Percentiles rank a stretch among this genome's conserved stretches.
These are phyloP conservation scores for Agelas oroides DNA, from an alignment of 37 sponge, comb jelly and placozoan species.

Conservation along the genomic window DNA sequence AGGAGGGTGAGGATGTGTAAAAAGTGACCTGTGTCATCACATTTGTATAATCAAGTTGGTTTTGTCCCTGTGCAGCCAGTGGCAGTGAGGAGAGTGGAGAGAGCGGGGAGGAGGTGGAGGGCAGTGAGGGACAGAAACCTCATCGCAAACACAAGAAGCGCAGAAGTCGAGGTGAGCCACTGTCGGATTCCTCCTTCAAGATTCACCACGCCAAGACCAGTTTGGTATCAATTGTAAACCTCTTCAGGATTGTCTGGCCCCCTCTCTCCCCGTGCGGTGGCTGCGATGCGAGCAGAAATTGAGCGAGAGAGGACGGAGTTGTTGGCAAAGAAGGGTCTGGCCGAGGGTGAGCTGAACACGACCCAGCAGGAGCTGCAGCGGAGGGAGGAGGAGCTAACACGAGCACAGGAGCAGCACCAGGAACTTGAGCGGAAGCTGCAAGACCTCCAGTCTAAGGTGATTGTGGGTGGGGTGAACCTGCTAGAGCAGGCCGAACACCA, in stretches of 20 bases:
- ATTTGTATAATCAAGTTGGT: no score
- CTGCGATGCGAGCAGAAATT: constrained; percentile 59
- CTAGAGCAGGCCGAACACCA: constrained; percentile 98
- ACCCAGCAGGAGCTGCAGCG: constrained; percentile 72
- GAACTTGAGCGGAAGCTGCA: constrained; percentile 81
- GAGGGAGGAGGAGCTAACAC: constrained; percentile 81
- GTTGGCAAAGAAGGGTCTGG: constrained; percentile 76
- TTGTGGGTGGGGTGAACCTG: constrained; percentile 97
- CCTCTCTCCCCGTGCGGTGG: constrained; percentile 63
- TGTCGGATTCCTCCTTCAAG: neutral
- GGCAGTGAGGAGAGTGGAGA: constrained; percentile 41
- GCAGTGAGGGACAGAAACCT: neutral
- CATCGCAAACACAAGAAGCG: neutral
- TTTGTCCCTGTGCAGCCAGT: constrained; percentile 33
- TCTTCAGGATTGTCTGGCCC: constrained; percentile 14
- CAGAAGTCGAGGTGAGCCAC: neutral
- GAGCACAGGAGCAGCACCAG: constrained; percentile 86
- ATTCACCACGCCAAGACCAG: no score
- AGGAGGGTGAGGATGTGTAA: constrained; percentile 50
- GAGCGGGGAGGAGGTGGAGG: constrained; percentile 46
- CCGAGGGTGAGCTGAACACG: constrained; percentile 80
- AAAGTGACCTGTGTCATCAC: no score
- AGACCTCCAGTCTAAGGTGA: constrained; percentile 88
- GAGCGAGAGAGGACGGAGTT: constrained; percentile 81
- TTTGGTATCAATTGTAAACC: no score